Evolutionary conservation across 2,113 vertebrate genomes (phyloP).

Genomic region (Parotia lawesii): DNA sequence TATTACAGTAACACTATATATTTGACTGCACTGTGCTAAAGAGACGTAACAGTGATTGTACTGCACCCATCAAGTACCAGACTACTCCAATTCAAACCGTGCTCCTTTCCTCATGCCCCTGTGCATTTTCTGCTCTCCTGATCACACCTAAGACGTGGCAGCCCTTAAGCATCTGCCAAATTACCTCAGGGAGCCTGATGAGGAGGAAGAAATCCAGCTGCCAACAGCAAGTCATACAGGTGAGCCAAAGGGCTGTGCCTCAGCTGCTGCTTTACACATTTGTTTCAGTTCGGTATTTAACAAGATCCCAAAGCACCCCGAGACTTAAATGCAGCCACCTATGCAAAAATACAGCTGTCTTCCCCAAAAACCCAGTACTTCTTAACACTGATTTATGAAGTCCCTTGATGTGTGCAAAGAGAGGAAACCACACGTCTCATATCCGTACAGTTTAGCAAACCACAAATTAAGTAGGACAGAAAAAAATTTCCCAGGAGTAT

Average conservation of each 20-base stretch:
- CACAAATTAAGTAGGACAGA: background rate
- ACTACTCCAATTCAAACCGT: background rate
- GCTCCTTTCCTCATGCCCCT: background rate
- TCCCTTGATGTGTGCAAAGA: background rate
- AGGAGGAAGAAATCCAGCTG: background rate
- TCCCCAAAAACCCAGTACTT: background rate
- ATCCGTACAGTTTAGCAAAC: background rate
- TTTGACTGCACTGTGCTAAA: background rate
- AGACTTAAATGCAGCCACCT: background rate
- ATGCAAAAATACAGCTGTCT: background rate
- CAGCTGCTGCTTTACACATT: background rate
- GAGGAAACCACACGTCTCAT: background rate
- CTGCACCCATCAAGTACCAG: background rate
- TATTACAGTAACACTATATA: background rate
- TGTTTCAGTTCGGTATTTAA: background rate
- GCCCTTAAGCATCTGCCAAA: background rate
- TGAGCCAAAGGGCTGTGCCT: background rate
- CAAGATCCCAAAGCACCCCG: background rate
- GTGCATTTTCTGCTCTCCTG: background rate
- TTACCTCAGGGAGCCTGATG: background rate
- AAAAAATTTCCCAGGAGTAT: background rate
- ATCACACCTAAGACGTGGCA: background rate
- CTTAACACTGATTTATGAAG: background rate
- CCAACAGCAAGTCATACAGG: background rate
- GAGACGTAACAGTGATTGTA: fast-evolving